Evolutionary conservation across 2,113 vertebrate genomes (phyloP).

Genomic region (Pseudorhombus dupliciocellatus): DNA sequence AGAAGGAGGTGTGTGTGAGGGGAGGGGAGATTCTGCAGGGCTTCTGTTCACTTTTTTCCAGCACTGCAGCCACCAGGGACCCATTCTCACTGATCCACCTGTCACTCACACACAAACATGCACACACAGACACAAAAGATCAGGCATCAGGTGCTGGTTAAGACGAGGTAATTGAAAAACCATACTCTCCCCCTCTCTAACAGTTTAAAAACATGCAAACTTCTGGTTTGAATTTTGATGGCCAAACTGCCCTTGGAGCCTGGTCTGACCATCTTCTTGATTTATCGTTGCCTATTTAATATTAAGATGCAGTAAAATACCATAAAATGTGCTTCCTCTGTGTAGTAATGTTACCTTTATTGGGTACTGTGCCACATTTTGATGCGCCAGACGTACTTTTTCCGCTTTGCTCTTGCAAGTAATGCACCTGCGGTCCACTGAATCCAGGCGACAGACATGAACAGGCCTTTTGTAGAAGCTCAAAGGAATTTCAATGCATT

Average conservation of each 20-base stretch:
- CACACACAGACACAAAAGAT: conserved; percentile 19
- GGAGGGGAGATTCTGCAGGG: conserved; percentile 19
- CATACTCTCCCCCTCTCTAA: conserved; percentile 35
- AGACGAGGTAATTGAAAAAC: conserved; percentile 59
- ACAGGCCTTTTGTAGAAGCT: conserved; percentile 14
- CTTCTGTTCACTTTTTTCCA: conserved; percentile 55
- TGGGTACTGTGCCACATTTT: not conserved
- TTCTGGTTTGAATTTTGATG: conserved; percentile 11
- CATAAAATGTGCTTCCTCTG: not conserved
- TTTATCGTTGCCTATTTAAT: conserved; percentile 11
- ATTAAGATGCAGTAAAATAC: not conserved
- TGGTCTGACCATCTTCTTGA: not conserved
- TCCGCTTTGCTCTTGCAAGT: not conserved
- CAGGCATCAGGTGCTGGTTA: conserved; percentile 50
- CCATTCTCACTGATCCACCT: conserved; percentile 53
- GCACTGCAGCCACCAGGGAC: conserved; percentile 46
- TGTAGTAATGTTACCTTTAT: not conserved
- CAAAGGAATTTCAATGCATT: conserved; percentile 44
- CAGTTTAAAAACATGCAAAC: conserved; percentile 5
- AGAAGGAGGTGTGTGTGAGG: conserved; percentile 39
- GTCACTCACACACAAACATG: conserved; percentile 42
- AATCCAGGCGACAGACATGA: conserved; percentile 19
- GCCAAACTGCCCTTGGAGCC: not conserved
- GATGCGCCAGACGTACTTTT: not conserved
- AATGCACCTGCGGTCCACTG: conserved; percentile 14